Base-by-base conservation (phyloP, 1,140 invertebrate species). In the Galleria mellonella region DNA sequence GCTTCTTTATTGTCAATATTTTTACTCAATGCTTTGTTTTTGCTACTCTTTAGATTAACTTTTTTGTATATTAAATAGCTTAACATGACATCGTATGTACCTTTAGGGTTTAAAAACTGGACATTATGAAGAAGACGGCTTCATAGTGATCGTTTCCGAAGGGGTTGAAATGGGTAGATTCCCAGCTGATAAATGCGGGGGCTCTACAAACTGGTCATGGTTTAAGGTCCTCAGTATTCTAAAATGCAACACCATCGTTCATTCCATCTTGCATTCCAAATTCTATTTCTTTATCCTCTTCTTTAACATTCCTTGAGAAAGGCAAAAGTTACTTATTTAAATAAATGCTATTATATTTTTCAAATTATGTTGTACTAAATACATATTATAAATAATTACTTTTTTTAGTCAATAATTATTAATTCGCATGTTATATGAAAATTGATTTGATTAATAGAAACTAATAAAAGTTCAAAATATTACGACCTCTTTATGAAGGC, bases 201-300 rank as follows among this genome's bases (percentile, higher is more conserved):
- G 86, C 67, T 88, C 86, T 70, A 83, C 85, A 55, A 88, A 90
- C 83, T 91, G 90, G 90, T 88, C 87, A 76, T 90, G 90, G 89
- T 76, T 91, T 68, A 90, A 91, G 90, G 90, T 91, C 86, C 79
- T 87, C 66, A 62, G 45, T 62, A 62, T 69, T 72, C 59, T 64
- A 53, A 50, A 70, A 60, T 62, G 59, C 53, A 51, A 46, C 39
- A 58, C 58, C 62, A 72, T 66, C 56, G 59, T 71, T 74, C 77
- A 82, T 77, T 79, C 73, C 76, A 77, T 73, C 56, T 77, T 72
- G 65, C 67, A 70, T 72, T 59, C 64, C 65, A 43, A 35, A 51
- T 55, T 55, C 4, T 27, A 31, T 15, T 14, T 32, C 39, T 32
- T 15, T 29, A n/a, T 23, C 17, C 17, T 23, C 17, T 15, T 36